Percentiles rank a stretch among this genome's conserved stretches.
Conservation (phyloP, 2,797 vertebrate genomes). For the Argyrosomus regius region DNA sequence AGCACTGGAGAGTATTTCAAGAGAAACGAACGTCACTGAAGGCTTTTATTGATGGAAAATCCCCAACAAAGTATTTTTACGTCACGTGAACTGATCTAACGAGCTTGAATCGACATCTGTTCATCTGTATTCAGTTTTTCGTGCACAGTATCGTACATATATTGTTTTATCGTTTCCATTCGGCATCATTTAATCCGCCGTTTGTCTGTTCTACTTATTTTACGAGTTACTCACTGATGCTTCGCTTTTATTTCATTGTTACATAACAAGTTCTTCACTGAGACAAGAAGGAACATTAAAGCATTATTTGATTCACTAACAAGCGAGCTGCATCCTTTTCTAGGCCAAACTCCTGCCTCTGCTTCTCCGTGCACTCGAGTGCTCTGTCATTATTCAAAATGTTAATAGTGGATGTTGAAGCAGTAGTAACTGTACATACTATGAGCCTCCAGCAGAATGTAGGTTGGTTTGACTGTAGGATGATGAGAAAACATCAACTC, state of each 20-base stretch:
- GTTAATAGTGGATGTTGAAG: conserved; percentile 39
- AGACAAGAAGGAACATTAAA: conserved; percentile 16
- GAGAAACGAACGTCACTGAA: no score
- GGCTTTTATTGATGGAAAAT: no score
- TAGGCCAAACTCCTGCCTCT: conserved; percentile 48
- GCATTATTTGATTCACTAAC: conserved; percentile 48
- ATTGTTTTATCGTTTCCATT: background rate
- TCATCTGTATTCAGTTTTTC: conserved; percentile 1
- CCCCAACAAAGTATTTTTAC: no score
- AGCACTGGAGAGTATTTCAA: no score
- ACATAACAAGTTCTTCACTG: conserved; percentile 30
- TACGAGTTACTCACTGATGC: background rate
- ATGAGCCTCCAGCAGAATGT: conserved; percentile 1
- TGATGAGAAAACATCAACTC: conserved; percentile 22
- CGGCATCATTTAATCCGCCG: background rate
- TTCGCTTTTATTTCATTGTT: conserved; percentile 21
- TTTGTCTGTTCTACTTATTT: background rate
- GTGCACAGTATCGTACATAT: background rate
- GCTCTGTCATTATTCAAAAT: conserved; percentile 45
- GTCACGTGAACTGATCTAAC: no score
- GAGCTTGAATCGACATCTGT: no score
- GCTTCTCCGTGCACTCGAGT: conserved; percentile 10
- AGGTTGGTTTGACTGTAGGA: conserved; percentile 14
- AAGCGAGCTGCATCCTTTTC: conserved; percentile 45
- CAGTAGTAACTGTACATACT: conserved; percentile 21